Evolutionary conservation across 1,140 invertebrate genomes (phyloP), one percentile per base, ranked within the genome.

Genomic region (Sitodiplosis mosellana): DNA sequence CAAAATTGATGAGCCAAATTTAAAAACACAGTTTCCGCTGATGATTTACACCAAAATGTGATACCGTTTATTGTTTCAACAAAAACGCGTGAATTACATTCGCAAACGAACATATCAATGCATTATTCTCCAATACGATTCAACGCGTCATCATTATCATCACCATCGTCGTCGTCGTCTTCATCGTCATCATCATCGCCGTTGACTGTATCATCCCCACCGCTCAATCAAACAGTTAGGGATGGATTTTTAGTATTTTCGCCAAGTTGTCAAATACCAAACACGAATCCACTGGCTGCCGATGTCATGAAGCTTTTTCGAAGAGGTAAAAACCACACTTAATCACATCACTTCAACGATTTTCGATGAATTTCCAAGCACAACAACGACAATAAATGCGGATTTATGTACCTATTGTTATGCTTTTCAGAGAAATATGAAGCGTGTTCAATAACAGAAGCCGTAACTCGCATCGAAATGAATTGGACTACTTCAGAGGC

Each of bases 241-340:
- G 33, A 56, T 58, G 73, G 75, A 17, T 81, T 74, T 56, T 60
- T 83, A 37, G 74, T 85, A 2, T 77, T 75, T 61, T 82, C 73
- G 55, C 64, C 76, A 2, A 71, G 70, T 48, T 87, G 83, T 53
- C 69, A 73, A 50, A 81, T 87, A 54, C 71, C 76, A 2, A 72
- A 78, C 40, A 63, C 78, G 38, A 70, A 83, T 58, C 79, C 81
- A 0, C 71, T 77, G 54, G 75, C 81, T 51, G 59, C 69, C 8
- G 75, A 78, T 17, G 75, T 83, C n/a, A 69, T 65, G 50, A 60
- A 68, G 21, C 71, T 75, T 49, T 71, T 80, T 15, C 69, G 70
- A 40, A 68, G 71, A 27, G 27, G 27, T 27, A 27, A 27, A 27
- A 3, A 27, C 27, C 4, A n/a, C n/a, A n/a, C n/a, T n/a, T n/a